Evolutionary conservation across 2,113 vertebrate genomes (phyloP).

Genomic region (Gallinago jamesoni): DNA sequence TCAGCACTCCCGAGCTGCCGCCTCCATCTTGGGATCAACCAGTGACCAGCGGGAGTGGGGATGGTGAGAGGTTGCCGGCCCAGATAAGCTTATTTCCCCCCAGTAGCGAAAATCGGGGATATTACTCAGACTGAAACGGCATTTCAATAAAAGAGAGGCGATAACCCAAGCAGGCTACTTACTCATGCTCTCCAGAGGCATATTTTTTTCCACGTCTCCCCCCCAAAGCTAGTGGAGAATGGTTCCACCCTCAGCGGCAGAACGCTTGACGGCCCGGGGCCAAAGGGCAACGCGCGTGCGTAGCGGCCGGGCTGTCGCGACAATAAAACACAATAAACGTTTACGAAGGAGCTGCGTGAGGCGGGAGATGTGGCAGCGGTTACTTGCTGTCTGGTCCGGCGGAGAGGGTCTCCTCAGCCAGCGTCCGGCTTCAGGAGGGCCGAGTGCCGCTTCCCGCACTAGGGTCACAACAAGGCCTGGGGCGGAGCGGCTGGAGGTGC

Average conservation of each 20-base stretch:
- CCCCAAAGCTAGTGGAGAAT: neutral
- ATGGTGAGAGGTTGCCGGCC: fast-evolving
- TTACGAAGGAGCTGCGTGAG: fast-evolving
- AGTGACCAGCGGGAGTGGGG: neutral
- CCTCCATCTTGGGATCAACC: conserved; percentile 22
- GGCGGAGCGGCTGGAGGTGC: neutral
- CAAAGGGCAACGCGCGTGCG: neutral
- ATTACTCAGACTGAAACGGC: fast-evolving
- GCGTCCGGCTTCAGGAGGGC: neutral
- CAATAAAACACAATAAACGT: too few relatives aligned
- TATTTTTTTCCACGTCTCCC: neutral
- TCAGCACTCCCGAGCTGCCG: fast-evolving
- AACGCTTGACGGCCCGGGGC: fast-evolving
- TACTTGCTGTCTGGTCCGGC: neutral
- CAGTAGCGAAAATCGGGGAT: fast-evolving
- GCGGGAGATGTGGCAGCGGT: fast-evolving
- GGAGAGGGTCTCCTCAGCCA: neutral
- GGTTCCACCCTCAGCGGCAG: neutral
- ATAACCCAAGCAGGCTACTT: fast-evolving
- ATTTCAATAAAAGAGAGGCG: neutral
- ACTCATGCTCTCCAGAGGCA: fast-evolving
- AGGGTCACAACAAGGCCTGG: neutral
- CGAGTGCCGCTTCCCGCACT: neutral
- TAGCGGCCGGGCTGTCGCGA: fast-evolving
- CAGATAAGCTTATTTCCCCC: too few relatives aligned